Evolutionary conservation across 2,113 vertebrate genomes (phyloP).

Genomic region (Macaca nemestrina): DNA sequence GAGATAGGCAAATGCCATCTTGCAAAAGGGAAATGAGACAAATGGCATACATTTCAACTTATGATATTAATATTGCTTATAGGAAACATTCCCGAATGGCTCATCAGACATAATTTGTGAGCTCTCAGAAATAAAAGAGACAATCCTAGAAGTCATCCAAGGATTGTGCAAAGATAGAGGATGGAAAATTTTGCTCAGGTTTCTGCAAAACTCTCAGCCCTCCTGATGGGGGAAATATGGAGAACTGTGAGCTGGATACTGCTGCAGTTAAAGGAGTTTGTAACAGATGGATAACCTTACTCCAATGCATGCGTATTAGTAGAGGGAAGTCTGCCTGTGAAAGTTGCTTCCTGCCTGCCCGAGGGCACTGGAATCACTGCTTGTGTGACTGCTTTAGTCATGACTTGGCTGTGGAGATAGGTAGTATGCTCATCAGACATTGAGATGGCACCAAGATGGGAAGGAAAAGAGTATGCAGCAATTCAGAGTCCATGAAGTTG

Average conservation of each 20-base stretch:
- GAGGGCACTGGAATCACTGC: neutral
- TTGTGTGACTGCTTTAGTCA: neutral
- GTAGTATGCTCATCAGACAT: neutral
- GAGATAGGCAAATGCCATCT: neutral
- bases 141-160: neutral
- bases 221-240: neutral
- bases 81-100: neutral
- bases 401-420: neutral
- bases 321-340: neutral
- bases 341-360: neutral
- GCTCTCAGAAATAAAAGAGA: neutral
- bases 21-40: neutral
- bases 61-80: neutral
- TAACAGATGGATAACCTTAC: neutral
- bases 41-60: neutral
- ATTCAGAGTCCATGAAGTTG: neutral
- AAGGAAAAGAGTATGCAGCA: neutral
- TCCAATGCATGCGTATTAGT: neutral
- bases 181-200: neutral
- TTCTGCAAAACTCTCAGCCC: neutral
- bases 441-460: neutral
- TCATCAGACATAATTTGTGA: neutral
- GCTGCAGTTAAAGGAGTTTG: neutral
- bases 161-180: neutral
- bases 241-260: too few relatives aligned